phyloP scores from a whole-genome alignment of 2,797 vertebrate genomes.

The Phrynocephalus guinanensis region DNA sequence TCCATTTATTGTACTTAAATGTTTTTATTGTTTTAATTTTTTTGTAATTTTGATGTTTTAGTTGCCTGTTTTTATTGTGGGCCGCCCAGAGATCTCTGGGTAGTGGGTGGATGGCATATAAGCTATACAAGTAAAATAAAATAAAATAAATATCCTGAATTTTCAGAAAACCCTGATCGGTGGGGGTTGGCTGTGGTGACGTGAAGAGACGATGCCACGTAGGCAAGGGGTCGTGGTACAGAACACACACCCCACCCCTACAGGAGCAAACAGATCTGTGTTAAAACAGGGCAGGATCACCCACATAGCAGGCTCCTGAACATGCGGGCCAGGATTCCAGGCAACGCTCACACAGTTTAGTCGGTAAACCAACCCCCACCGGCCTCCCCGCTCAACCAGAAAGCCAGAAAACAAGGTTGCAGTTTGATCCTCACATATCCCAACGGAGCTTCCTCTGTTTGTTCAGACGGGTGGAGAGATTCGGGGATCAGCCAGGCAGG shows the following conservation, averaged over 20 bases:
- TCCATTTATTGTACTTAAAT: too few relatives aligned
- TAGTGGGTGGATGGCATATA: too few relatives aligned
- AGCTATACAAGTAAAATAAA: too few relatives aligned
- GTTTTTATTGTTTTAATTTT: too few relatives aligned
- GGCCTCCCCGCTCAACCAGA: neutral
- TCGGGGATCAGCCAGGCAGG: conserved; percentile 77
- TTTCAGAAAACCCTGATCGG: too few relatives aligned
- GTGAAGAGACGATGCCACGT: too few relatives aligned
- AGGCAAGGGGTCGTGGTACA: neutral
- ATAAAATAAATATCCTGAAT: too few relatives aligned
- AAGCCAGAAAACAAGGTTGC: conserved; percentile 57
- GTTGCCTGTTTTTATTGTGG: too few relatives aligned
- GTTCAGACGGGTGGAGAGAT: conserved; percentile 68
- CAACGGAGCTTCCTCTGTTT: conserved; percentile 99
- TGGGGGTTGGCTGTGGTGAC: too few relatives aligned
- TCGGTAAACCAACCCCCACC: conserved; percentile 27
- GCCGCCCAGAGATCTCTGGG: too few relatives aligned
- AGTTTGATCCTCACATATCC: conserved; percentile 94
- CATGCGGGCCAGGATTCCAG: neutral
- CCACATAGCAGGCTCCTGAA: neutral
- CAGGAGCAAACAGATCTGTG: neutral
- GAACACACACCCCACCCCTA: neutral
- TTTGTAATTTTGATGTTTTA: too few relatives aligned
- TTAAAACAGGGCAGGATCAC: neutral
- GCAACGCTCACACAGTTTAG: conserved; percentile 51